These are phyloP conservation scores for Macrosoma leucophasiata DNA, from an alignment of 2,888 invertebrate species.

Conservation along the genomic window DNA sequence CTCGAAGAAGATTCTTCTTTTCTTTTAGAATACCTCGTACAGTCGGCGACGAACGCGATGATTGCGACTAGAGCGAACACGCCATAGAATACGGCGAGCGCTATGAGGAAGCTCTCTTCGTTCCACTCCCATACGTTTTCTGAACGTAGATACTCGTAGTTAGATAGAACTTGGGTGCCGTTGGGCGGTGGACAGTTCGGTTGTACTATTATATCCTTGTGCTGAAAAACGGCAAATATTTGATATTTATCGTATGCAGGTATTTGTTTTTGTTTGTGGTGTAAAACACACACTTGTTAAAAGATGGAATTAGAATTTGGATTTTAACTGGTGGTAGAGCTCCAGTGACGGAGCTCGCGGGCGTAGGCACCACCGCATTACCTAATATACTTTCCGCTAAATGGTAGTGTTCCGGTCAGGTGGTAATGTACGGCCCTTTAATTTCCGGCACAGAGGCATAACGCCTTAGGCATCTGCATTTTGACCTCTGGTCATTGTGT, in stretches of 20 bases:
- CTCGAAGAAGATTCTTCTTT: slow-evolving; percentile 66
- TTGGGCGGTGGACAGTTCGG: slow-evolving; percentile 87
- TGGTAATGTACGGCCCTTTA: too few species aligned
- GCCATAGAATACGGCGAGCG: slow-evolving; percentile 77
- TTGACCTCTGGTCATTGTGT: too few species aligned
- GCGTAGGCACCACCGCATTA: too few species aligned
- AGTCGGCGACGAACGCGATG: slow-evolving; percentile 77
- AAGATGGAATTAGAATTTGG: too few species aligned
- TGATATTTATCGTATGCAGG: neutral
- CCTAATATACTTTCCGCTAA: too few species aligned
- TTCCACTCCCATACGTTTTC: slow-evolving; percentile 67
- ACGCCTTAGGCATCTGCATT: too few species aligned
- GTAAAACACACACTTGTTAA: neutral
- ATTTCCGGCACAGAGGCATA: too few species aligned
- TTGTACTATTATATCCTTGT: slow-evolving; percentile 91
- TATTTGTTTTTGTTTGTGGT: slow-evolving; percentile 2
- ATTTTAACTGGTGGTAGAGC: too few species aligned
- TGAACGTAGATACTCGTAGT: slow-evolving; percentile 53
- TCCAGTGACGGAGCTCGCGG: too few species aligned
- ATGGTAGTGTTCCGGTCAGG: too few species aligned
- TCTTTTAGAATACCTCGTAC: slow-evolving; percentile 69
- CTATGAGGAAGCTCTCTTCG: slow-evolving; percentile 74
- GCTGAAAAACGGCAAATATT: slow-evolving; percentile 60
- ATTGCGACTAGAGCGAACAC: slow-evolving; percentile 77
- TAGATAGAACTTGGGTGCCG: slow-evolving; percentile 80